Conservation (phyloP, 2,797 vertebrate species). For the Takifugu ocellatus region DNA sequence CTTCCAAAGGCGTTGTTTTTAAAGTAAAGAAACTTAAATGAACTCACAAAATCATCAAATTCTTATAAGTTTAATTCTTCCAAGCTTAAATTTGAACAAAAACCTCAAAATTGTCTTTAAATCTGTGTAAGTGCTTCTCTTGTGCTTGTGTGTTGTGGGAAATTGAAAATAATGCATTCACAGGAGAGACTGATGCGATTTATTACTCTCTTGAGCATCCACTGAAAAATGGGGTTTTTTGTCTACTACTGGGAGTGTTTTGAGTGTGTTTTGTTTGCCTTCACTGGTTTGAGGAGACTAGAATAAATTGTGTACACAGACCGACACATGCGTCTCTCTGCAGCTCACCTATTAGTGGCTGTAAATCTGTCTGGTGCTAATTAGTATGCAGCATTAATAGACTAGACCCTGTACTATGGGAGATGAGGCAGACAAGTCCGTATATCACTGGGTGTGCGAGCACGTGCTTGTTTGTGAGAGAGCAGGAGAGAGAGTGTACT, state of each 20-base stretch:
- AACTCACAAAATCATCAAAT: background rate
- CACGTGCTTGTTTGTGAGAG: conserved; percentile 11
- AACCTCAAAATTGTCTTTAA: no score
- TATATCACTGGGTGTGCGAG: conserved; percentile 14
- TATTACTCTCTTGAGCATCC: no score
- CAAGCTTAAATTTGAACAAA: no score
- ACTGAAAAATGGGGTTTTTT: background rate
- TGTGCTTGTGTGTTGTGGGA: background rate
- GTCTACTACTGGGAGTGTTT: background rate
- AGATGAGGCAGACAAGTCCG: conserved; percentile 25
- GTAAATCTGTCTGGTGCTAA: conserved; percentile 46
- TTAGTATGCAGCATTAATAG: conserved; percentile 48
- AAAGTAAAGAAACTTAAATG: background rate
- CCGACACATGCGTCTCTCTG: conserved; percentile 7
- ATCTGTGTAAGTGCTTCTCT: no score
- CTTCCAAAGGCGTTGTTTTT: no score
- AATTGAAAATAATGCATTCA: background rate
- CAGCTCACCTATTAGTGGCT: conserved; percentile 34
- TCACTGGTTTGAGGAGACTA: conserved; percentile 2
- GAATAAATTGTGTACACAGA: conserved; percentile 9
- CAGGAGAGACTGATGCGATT: no score
- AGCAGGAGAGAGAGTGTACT: conserved; percentile 12
- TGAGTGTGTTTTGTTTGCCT: background rate
- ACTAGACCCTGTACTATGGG: conserved; percentile 14
- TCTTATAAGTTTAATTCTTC: no score